phyloP scores from a whole-genome alignment of 2,888 invertebrate genomes.

The Torymus texanus region DNA sequence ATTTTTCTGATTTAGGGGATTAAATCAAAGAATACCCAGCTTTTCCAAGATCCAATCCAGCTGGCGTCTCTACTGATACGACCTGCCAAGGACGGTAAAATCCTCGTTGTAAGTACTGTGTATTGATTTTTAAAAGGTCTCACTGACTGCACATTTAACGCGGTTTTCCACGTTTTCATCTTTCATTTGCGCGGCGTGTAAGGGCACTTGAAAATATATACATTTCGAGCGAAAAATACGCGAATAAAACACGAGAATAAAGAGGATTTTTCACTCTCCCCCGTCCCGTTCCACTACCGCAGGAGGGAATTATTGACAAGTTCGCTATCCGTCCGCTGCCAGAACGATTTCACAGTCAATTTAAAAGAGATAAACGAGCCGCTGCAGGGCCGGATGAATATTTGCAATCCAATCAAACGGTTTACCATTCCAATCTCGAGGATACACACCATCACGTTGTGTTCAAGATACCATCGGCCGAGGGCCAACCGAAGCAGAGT shows the following conservation, averaged over 20 bases:
- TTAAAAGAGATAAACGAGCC: conserved; percentile 17
- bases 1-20: conserved; percentile 18
- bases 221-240: background rate
- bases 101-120: conserved; percentile 4
- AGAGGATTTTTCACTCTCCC: background rate
- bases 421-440: conserved; percentile 30
- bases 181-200: no score
- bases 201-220: no score
- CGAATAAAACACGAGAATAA: background rate
- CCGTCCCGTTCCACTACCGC: no score
- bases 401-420: conserved; percentile 22
- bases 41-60: conserved; percentile 30
- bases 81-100: background rate
- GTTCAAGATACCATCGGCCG: conserved; percentile 9
- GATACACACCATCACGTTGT: conserved; percentile 47
- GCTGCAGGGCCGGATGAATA: conserved; percentile 6
- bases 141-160: no score
- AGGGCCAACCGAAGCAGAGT: background rate
- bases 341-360: conserved; percentile 12
- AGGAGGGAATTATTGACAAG: conserved; percentile 40
- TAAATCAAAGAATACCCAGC: background rate
- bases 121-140: background rate
- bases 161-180: background rate
- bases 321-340: conserved; percentile 38
- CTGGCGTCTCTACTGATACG: conserved; percentile 21